Conservation (phyloP, 2,113 vertebrate genomes). For the Leucopsar rothschildi region DNA sequence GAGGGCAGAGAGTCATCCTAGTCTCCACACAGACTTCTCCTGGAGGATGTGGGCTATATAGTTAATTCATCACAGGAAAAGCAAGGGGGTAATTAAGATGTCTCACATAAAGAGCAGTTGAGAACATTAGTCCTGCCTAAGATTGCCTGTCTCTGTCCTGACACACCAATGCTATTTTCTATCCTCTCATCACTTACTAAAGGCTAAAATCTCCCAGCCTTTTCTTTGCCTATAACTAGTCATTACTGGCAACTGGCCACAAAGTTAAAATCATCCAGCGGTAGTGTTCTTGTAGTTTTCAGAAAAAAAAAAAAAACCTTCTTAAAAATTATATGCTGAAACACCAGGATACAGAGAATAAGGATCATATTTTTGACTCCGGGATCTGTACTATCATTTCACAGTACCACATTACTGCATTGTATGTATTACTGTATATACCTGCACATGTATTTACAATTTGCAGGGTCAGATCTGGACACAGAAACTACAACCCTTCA, state of each 20-base stretch:
- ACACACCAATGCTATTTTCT: background rate
- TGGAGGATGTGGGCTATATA: background rate
- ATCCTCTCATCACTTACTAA: background rate
- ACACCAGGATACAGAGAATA: background rate
- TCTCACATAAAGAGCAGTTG: conserved; percentile 20
- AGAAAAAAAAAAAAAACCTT: background rate
- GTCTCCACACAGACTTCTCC: background rate
- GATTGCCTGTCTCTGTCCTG: background rate
- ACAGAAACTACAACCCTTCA: background rate
- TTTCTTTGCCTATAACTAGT: background rate
- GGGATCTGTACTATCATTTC: background rate
- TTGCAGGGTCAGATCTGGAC: background rate
- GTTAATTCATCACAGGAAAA: background rate
- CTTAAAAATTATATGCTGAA: background rate
- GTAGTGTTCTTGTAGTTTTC: background rate
- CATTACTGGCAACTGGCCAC: conserved; percentile 15
- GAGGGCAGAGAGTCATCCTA: background rate
- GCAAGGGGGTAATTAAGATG: conserved; percentile 7
- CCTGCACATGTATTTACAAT: background rate
- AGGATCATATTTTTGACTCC: background rate
- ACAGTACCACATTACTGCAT: background rate
- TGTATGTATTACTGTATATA: background rate
- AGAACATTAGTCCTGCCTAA: background rate
- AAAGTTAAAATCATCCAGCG: background rate
- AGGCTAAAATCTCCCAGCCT: background rate